Conservation (phyloP, 2,888 invertebrate genomes). For the Philhelius pedissequus region DNA sequence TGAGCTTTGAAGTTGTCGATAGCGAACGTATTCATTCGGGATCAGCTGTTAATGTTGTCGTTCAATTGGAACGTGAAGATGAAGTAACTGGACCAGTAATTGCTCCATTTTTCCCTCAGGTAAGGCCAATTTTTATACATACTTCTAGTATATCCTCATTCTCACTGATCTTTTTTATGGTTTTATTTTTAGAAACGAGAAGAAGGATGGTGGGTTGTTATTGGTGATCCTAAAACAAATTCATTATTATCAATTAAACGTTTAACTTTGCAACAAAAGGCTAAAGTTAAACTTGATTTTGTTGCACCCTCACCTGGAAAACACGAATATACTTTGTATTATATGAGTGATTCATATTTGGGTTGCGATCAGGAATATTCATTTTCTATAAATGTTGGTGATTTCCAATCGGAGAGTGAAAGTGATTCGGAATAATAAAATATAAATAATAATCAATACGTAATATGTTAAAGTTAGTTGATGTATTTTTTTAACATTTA, state of each 20-base stretch:
- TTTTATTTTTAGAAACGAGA: slow-evolving; percentile 85
- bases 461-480: not conserved
- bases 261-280: slow-evolving; percentile 94
- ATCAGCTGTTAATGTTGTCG: slow-evolving; percentile 92
- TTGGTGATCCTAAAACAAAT: slow-evolving; percentile 97
- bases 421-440: slow-evolving; percentile 81
- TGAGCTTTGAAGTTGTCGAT: slow-evolving; percentile 93
- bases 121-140: slow-evolving; percentile 74
- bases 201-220: slow-evolving; percentile 99
- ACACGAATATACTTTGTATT: slow-evolving; percentile 96
- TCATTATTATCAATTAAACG: slow-evolving; percentile 98
- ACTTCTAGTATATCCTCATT: not conserved
- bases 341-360: slow-evolving; percentile 99
- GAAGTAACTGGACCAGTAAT: slow-evolving; percentile 98
- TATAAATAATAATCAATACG: not conserved
- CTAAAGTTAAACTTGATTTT: slow-evolving; percentile 87
- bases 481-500: not conserved
- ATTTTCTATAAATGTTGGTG: slow-evolving; percentile 90
- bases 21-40: slow-evolving; percentile 89
- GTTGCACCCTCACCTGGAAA: slow-evolving; percentile 93
- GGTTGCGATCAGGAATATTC: slow-evolving; percentile 99
- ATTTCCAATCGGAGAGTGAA: slow-evolving; percentile 84
- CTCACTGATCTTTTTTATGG: not conserved
- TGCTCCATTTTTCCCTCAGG: slow-evolving; percentile 98
- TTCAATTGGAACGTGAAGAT: slow-evolving; percentile 96